Base-by-base conservation (phyloP, 2,888 invertebrate species). In the Siphonodentalium dalli region DNA sequence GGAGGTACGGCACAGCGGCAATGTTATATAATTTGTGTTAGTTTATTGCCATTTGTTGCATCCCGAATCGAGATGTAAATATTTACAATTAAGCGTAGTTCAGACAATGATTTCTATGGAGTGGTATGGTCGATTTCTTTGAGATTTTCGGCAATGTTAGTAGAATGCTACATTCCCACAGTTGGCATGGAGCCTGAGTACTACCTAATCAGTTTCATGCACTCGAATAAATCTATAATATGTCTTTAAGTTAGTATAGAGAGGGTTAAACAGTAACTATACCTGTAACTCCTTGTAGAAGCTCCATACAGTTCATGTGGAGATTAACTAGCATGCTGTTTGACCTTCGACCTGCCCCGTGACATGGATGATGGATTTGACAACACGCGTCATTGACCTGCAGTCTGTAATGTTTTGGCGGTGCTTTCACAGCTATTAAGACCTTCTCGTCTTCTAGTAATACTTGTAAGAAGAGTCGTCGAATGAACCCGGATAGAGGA, bases 381-480 rank as follows among this genome's bases (percentile, higher is more conserved):
- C 62, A 64, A 27, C 58, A 56, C 27, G 55, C 42, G 27, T 58
- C 54, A 39, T 68, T 61, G 79, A 44, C 65, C 51, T 71, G 69
- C 33, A 72, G 57, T 38, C 63, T 67, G 40, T 62, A 62, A 46
- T 69, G 63, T 41, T 59, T 58, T 18, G 63, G 65, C 7, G 61
- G 45, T 13, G 65, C 62, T 33, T 63, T 82, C 53, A 93, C 87
- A 66, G 89, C 89, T 23, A 93, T 89, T 23, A 88, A 85, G 58
- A 91, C 87, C 69, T 90, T 90, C 83, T 93, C 93, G 73, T 90
- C 90, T 73, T 93, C 92, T 60, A 95, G 83, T 61, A 95, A 84
- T 50, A 94, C 85, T 73, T 94, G 93, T 47, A 94, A 84, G 63
- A 94, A 88, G 53, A 95, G 84, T 46, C 93, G 87, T 26, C 94